Base-by-base conservation (phyloP, 1,140 invertebrate genomes). In the Globodera ellingtonae region DNA sequence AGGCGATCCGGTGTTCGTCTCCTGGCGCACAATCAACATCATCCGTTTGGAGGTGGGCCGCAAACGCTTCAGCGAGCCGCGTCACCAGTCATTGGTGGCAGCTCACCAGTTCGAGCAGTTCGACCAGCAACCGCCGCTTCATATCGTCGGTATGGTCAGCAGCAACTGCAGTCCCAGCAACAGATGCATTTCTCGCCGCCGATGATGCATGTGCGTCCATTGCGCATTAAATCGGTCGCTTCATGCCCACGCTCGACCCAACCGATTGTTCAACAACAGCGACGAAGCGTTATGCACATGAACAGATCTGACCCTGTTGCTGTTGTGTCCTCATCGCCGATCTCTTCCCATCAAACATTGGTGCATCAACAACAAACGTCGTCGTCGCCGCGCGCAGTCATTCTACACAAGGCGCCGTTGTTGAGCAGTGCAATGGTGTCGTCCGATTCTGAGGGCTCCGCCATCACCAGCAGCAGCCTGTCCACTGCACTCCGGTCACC, bases 211-310 rank as follows among this genome's bases (percentile, higher is more conserved):
- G 56, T 6, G 10, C 56, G 10, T 6, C 56, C 56, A 1, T 62
- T 62, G 56, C 56, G 56, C 56, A 62, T 62, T 18, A 62, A 62
- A 62, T 15, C 72, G 18, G 65, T 56, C 73, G 46, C 73, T 18
- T 6, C 72, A 72, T 21, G 18, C 18, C 65, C 47, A 52, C 15
- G 56, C 50, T 21, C 73, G 73, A 18, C 46, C 13, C 18, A 44
- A 76, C 44, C 56, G 5, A n/a, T 46, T 67, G n/a, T 56, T 44
- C 46, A 47, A 66, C 59, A 59, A 66, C 74, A 75, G 18, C 75
- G 35, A 65, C 46, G 75, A 18, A 48, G 24, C 24, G 47, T 59
- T 59, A 7, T 65, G 44, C 44, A 48, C 59, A 24, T 74, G 59
- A 52, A 47, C 48, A 46, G 48, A 56, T 18, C 18, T 47, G 35